A percentile compares a stretch with the other conserved stretches of the same genome.
Conservation (phyloP, 2,888 invertebrate species). For the Caenorhabditis sp. region DNA sequence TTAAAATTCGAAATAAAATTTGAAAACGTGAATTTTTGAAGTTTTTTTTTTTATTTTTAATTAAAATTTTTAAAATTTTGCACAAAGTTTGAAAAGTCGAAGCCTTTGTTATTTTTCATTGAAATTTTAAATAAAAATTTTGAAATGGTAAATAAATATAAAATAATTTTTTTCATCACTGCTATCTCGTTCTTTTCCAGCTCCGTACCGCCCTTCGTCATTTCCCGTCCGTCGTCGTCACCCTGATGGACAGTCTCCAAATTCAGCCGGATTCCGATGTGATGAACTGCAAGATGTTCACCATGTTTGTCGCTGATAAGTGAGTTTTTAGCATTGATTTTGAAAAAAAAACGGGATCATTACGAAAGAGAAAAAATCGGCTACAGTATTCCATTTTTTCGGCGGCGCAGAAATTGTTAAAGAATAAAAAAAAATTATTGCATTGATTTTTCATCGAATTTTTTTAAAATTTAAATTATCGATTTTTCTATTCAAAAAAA, state of each 20-base stretch:
- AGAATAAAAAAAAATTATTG: too few relatives aligned
- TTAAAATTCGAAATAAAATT: too few relatives aligned
- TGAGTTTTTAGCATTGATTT: constrained; percentile 11
- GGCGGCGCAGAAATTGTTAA: too few relatives aligned
- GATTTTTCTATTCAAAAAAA: too few relatives aligned
- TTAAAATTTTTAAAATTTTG: too few relatives aligned
- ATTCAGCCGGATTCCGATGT: constrained; percentile 72
- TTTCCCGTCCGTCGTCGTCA: constrained; percentile 90
- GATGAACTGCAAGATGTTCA: constrained; percentile 69
- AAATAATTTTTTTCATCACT: neutral
- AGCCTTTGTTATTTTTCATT: too few relatives aligned
- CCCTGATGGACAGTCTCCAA: constrained; percentile 86
- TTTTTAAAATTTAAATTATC: too few relatives aligned
- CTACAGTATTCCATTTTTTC: too few relatives aligned
- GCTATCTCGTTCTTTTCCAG: constrained; percentile 10
- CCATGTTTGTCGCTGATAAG: constrained; percentile 51
- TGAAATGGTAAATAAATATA: neutral
- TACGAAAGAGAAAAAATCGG: neutral
- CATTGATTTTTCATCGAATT: too few relatives aligned
- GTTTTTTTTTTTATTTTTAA: too few relatives aligned
- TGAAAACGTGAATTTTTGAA: too few relatives aligned
- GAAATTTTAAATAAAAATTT: neutral
- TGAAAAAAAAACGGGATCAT: neutral
- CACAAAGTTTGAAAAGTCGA: too few relatives aligned
- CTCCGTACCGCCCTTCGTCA: constrained; percentile 86